phyloP scores from a whole-genome alignment of 30 jellyfish, hydroid and myxozoan species.

The Calvadosia cruxmelitensis region DNA sequence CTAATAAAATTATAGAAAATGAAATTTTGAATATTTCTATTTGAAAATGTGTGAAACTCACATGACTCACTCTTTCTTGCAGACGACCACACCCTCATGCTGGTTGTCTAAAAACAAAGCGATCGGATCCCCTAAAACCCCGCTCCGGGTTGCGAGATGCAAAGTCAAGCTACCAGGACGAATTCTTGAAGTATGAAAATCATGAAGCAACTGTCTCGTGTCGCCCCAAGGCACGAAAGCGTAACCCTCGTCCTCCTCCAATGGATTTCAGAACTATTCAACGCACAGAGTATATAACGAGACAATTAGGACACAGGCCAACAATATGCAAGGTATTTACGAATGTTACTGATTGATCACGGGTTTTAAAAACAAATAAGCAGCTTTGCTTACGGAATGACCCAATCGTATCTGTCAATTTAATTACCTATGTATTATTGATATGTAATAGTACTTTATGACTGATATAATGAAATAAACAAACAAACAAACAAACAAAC shows the following conservation, averaged over 20 bases:
- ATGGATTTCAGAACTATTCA: conserved; percentile 81
- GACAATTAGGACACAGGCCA: conserved; percentile 18
- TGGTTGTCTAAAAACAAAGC: not conserved
- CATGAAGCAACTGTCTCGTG: conserved; percentile 9
- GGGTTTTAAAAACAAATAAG: conserved; percentile 1
- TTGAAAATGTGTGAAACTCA: too few species aligned
- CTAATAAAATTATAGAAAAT: too few species aligned
- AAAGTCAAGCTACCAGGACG: not conserved
- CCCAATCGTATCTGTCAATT: too few species aligned
- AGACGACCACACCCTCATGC: not conserved
- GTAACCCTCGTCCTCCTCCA: conserved; percentile 75
- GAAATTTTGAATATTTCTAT: too few species aligned
- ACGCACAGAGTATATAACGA: conserved; percentile 28
- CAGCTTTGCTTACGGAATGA: too few species aligned
- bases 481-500: too few species aligned
- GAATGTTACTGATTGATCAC: not conserved
- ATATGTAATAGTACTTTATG: too few species aligned
- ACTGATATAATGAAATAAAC: too few species aligned
- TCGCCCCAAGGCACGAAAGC: conserved; percentile 28
- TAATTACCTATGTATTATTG: too few species aligned
- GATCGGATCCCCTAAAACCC: not conserved
- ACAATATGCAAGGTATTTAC: conserved; percentile 59
- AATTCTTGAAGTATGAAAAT: not conserved
- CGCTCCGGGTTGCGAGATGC: not conserved
- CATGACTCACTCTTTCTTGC: not conserved